Conservation (phyloP, 1,140 invertebrate species). For the Oncopeltus fasciatus region DNA sequence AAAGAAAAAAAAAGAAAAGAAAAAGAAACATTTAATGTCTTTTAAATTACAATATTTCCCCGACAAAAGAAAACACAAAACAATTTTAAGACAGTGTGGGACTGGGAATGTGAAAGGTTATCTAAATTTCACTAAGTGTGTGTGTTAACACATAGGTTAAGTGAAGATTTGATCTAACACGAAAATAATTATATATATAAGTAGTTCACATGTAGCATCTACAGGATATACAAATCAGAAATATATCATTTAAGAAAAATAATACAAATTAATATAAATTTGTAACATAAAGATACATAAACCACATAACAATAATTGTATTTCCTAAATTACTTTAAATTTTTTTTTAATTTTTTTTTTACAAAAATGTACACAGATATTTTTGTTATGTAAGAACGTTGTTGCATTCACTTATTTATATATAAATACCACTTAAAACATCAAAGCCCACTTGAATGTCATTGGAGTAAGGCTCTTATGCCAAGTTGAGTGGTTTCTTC, state of each 20-base stretch:
- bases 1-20: slow-evolving; percentile 11
- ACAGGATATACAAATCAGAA: background rate
- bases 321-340: slow-evolving; percentile 13
- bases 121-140: slow-evolving; percentile 7
- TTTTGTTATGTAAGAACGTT: slow-evolving; percentile 24
- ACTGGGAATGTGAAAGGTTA: slow-evolving; percentile 9
- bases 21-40: slow-evolving; percentile 12
- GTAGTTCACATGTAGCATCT: background rate
- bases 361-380: slow-evolving; percentile 29
- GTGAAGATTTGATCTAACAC: background rate
- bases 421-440: slow-evolving; percentile 26
- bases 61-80: slow-evolving; percentile 4
- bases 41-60: slow-evolving; percentile 12
- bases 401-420: slow-evolving; percentile 24
- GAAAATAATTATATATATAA: slow-evolving; percentile 4
- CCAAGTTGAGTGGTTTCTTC: slow-evolving; percentile 26
- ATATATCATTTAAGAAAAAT: background rate
- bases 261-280: background rate
- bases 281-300: background rate
- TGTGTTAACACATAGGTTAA: slow-evolving; percentile 6
- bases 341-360: slow-evolving; percentile 29
- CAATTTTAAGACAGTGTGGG: background rate
- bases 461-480: slow-evolving; percentile 28
- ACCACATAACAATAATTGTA: slow-evolving; percentile 6
- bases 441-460: slow-evolving; percentile 26